Evolutionary conservation across 2,888 invertebrate genomes (phyloP).

Genomic region (Rhamnusium bicolor): DNA sequence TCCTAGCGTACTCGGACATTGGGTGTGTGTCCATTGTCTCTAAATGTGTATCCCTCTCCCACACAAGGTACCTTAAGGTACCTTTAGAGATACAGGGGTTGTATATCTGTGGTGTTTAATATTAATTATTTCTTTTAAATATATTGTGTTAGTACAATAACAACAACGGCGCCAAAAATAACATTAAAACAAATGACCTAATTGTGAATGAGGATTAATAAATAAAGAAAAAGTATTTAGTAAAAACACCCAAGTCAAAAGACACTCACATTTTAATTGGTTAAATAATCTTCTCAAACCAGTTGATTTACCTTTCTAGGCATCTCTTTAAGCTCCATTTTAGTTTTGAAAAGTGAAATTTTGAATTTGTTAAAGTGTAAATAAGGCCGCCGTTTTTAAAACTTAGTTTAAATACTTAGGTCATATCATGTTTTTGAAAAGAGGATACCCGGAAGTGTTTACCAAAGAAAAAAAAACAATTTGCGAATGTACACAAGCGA

Average conservation of each 20-base stretch:
- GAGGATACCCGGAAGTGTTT: constrained; percentile 33
- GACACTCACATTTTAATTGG: constrained; percentile 41
- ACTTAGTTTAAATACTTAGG: constrained; percentile 16
- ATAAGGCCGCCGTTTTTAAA: not conserved
- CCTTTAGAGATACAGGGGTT: too few species aligned
- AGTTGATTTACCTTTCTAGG: constrained; percentile 43
- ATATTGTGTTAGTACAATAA: too few species aligned
- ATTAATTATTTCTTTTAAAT: too few species aligned
- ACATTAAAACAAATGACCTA: not conserved
- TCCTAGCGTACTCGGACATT: too few species aligned
- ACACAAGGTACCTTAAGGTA: too few species aligned
- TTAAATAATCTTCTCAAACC: constrained; percentile 32
- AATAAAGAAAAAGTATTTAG: not conserved
- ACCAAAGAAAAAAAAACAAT: constrained; percentile 11
- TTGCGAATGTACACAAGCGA: constrained; percentile 15
- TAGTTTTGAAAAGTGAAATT: not conserved
- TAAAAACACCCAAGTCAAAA: constrained; percentile 1
- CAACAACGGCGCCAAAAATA: not conserved
- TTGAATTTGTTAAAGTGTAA: not conserved
- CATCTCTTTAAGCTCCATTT: constrained; percentile 53
- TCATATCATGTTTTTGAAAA: constrained; percentile 25
- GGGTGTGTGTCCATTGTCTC: too few species aligned
- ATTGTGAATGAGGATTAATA: not conserved
- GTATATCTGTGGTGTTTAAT: too few species aligned
- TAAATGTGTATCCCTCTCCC: too few species aligned